phyloP scores from a whole-genome alignment of 1,140 invertebrate species.

The Drosophila mayri region DNA sequence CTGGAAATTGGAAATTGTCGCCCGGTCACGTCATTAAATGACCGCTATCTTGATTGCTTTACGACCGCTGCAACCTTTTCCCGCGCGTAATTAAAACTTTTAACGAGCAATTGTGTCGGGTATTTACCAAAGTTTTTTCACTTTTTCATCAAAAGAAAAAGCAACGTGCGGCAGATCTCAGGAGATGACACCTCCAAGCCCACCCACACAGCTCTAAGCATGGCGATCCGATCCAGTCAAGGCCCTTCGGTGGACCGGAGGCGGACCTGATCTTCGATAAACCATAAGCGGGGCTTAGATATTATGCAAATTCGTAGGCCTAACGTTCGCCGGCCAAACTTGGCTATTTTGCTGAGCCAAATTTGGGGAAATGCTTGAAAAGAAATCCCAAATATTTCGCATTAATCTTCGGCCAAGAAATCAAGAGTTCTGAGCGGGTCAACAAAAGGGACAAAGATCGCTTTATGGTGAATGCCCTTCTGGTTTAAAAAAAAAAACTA shows the following conservation, averaged over 20 bases:
- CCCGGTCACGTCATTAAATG: constrained; percentile 50
- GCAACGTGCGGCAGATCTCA: not conserved
- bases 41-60: constrained; percentile 48
- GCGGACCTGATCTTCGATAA: constrained; percentile 32
- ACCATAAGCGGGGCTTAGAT: constrained; percentile 8
- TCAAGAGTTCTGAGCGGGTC: constrained; percentile 1
- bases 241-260: constrained; percentile 26
- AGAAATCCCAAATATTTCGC: constrained; percentile 33
- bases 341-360: constrained; percentile 15
- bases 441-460: not conserved
- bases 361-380: constrained; percentile 18
- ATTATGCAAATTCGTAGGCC: constrained; percentile 46
- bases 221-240: constrained; percentile 17
- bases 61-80: constrained; percentile 21
- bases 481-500: not conserved
- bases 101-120: constrained; percentile 37
- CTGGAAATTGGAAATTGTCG: constrained; percentile 61
- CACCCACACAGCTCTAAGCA: constrained; percentile 18
- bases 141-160: constrained; percentile 2
- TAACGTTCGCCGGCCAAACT: not conserved
- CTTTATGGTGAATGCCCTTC: constrained; percentile 5
- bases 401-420: constrained; percentile 23
- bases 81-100: constrained; percentile 47
- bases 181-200: constrained; percentile 6
- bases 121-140: constrained; percentile 14